Conservation (phyloP, 35 echinoderm and acorn worm species). For the Hemicentrotus pulcherrimus region DNA sequence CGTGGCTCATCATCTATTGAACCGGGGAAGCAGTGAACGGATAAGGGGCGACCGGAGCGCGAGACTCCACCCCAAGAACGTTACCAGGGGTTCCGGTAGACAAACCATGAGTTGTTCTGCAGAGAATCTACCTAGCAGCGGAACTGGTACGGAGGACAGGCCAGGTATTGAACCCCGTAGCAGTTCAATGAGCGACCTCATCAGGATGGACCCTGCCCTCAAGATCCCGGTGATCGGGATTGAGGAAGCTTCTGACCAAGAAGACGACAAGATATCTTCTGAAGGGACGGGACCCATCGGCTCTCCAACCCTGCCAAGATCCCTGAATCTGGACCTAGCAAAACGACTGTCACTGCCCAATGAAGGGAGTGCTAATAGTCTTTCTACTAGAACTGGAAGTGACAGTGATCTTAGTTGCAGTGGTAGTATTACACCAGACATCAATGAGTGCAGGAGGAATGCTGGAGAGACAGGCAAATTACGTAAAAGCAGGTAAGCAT, state of each 20-base stretch:
- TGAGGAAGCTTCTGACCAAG: constrained; percentile 30
- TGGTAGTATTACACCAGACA: constrained; percentile 42
- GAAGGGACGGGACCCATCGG: background rate
- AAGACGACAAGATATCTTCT: background rate
- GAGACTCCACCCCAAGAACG: background rate
- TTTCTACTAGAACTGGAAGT: constrained; percentile 35
- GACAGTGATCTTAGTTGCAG: constrained; percentile 24
- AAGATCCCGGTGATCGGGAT: constrained; percentile 20
- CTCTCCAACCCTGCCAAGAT: background rate
- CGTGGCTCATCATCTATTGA: constrained; percentile 15
- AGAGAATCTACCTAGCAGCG: background rate
- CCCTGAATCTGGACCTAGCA: constrained; percentile 4
- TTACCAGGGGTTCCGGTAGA: background rate
- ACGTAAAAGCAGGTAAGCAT: constrained; percentile 47
- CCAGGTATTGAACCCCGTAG: background rate
- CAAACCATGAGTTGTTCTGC: background rate
- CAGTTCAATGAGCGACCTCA: constrained; percentile 30
- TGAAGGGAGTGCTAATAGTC: constrained; percentile 19
- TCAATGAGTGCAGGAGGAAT: constrained; percentile 1
- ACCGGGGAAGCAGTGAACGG: background rate
- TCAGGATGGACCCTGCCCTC: constrained; percentile 7
- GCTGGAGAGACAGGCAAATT: background rate
- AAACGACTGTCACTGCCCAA: background rate
- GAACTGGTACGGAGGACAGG: background rate
- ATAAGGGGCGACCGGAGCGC: background rate